Evolutionary conservation across 2,888 invertebrate species (phyloP).

Genomic region (Agriopis leucophaearia): DNA sequence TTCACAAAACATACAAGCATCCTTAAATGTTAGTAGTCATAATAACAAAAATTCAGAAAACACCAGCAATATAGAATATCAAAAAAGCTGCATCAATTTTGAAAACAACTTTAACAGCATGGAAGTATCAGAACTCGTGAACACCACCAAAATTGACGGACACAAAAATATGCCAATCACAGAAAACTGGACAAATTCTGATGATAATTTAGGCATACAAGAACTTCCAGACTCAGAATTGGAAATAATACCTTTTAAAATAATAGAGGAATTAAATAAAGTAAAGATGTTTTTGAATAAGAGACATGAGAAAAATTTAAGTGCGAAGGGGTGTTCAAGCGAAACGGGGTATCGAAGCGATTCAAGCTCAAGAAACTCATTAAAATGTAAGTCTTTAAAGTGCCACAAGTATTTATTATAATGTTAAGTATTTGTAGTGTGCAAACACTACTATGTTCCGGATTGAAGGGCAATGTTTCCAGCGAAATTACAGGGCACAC

Average conservation of each 20-base stretch:
- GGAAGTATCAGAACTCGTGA: slow-evolving; percentile 22
- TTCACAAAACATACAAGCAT: slow-evolving; percentile 4
- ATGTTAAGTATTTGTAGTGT: no score
- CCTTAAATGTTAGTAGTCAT: neutral
- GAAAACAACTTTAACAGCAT: slow-evolving; percentile 18
- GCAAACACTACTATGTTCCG: no score
- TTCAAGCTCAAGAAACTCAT: slow-evolving; percentile 56
- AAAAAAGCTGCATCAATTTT: slow-evolving; percentile 13
- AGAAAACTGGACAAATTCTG: slow-evolving; percentile 22
- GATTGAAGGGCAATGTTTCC: no score
- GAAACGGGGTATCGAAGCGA: slow-evolving; percentile 74
- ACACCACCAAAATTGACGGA: neutral
- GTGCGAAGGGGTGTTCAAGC: slow-evolving; percentile 50
- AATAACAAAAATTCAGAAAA: neutral
- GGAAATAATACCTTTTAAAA: slow-evolving; percentile 70
- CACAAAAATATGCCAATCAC: neutral
- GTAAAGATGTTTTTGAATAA: slow-evolving; percentile 63
- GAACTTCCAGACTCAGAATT: slow-evolving; percentile 45
- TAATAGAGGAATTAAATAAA: slow-evolving; percentile 72
- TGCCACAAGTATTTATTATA: neutral
- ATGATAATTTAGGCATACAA: slow-evolving; percentile 36
- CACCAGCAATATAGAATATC: neutral
- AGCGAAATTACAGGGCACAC: no score
- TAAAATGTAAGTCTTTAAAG: slow-evolving; percentile 30
- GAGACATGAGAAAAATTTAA: slow-evolving; percentile 44